Base-by-base conservation (phyloP, 1,140 invertebrate species). In the Tenebrio molitor region DNA sequence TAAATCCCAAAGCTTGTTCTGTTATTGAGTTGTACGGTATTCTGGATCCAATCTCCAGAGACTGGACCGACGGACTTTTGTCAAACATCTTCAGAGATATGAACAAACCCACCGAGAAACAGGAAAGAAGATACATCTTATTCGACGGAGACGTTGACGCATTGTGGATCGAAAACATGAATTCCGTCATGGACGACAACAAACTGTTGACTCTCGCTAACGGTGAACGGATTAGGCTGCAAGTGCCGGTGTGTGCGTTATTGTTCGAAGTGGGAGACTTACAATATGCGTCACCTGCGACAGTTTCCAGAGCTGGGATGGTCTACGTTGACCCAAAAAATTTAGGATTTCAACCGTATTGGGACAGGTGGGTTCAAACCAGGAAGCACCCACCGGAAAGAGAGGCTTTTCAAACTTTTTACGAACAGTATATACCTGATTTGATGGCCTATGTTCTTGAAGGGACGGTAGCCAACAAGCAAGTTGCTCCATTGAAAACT, bases 151-250 rank as follows among this genome's bases (percentile, higher is more conserved):
- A 97, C 80, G 93, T 97, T 1, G 95, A 97, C 86, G 91, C 95
- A 4, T 84, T 96, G 3, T 97, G 95, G 95, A 95, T 97, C 74
- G 95, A 97, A 84, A 97, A 97, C 83, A 96, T 97, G 94, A 97
- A 97, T 84, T 96, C 95, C 0, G 95, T 97, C 3, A 97, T 97
- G 95, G 95, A 97, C 81, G 95, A 97, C 82, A 97, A 97, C 81
- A 93, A 92, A 81, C 82, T 97, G 42, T 81, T 97, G 41, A 97
- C 95, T 0, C 84, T 97, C 71, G 93, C 94, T 0, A 97, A 97
- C 84, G 95, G 95, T 58, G 95, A 97, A 81, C 86, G 95, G 67
- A 96, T 97, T 16, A 88, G 93, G 41, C 84, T 97, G 15, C 88
- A 91, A 78, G 89, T 91, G 73, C 91, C 94, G 72, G 86, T 89